Conservation (phyloP, 30 jellyfish, hydroid and myxozoan species). For the Mastigias papua region DNA sequence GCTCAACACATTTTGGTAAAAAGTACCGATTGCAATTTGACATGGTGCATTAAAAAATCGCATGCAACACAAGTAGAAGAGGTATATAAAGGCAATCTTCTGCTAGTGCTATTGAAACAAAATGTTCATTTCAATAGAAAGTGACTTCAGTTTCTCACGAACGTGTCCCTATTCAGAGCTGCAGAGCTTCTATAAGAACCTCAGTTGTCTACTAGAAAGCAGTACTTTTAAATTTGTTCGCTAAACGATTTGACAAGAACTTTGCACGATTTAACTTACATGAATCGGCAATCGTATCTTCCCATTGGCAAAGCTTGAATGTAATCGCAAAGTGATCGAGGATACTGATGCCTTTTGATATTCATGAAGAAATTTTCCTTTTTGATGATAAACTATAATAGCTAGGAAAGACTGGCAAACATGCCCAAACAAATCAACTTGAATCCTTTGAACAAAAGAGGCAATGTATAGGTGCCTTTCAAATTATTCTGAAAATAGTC, state of each 20-base stretch:
- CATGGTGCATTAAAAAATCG: too few species aligned
- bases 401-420: neutral
- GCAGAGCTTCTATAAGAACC: neutral
- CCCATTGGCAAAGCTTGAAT: neutral
- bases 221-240: too few species aligned
- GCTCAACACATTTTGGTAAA: too few species aligned
- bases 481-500: neutral
- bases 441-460: neutral
- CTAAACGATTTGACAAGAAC: neutral
- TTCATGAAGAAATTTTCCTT: neutral
- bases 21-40: too few species aligned
- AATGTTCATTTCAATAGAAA: too few species aligned
- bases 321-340: neutral
- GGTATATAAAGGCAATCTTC: too few species aligned
- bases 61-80: too few species aligned
- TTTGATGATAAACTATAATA: neutral
- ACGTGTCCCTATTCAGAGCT: neutral
- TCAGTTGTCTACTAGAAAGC: neutral
- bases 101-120: too few species aligned
- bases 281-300: neutral
- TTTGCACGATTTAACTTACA: neutral
- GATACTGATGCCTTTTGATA: neutral
- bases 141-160: neutral
- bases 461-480: neutral
- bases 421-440: neutral